Evolutionary conservation across 2,888 invertebrate genomes (phyloP).

Genomic region (Thymelicus acteon): DNA sequence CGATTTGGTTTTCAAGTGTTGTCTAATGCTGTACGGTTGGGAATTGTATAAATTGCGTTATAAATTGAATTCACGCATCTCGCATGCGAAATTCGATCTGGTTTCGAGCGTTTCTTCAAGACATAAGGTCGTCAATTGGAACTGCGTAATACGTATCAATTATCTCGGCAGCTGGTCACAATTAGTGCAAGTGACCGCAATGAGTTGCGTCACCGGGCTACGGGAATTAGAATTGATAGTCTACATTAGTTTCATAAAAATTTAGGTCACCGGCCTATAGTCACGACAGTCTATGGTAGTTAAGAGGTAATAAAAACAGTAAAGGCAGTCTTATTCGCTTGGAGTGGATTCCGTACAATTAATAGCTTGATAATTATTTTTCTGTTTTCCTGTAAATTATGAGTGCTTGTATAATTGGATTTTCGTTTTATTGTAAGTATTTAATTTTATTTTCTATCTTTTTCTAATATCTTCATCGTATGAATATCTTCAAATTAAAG

Average conservation of each 20-base stretch:
- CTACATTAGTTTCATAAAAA: conserved; percentile 40
- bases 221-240: conserved; percentile 75
- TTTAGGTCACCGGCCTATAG: conserved; percentile 38
- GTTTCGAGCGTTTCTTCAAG: conserved; percentile 32
- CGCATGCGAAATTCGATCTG: conserved; percentile 35
- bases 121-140: conserved; percentile 42
- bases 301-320: conserved; percentile 4
- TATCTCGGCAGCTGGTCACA: conserved; percentile 74
- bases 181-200: conserved; percentile 81
- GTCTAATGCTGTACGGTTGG: conserved; percentile 27
- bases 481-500: no score
- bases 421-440: neutral
- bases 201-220: conserved; percentile 73
- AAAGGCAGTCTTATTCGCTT: neutral
- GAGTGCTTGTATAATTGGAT: no score
- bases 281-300: conserved; percentile 21
- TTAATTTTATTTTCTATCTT: neutral
- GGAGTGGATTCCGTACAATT: neutral
- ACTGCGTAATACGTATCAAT: conserved; percentile 70
- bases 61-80: conserved; percentile 26
- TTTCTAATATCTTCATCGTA: no score
- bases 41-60: conserved; percentile 16
- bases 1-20: conserved; percentile 15
- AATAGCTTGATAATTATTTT: no score
- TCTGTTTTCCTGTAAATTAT: no score